Evolutionary conservation across 1,140 invertebrate genomes (phyloP), one percentile per base, ranked within the genome.

Genomic region (Drosophila kurseongensis): DNA sequence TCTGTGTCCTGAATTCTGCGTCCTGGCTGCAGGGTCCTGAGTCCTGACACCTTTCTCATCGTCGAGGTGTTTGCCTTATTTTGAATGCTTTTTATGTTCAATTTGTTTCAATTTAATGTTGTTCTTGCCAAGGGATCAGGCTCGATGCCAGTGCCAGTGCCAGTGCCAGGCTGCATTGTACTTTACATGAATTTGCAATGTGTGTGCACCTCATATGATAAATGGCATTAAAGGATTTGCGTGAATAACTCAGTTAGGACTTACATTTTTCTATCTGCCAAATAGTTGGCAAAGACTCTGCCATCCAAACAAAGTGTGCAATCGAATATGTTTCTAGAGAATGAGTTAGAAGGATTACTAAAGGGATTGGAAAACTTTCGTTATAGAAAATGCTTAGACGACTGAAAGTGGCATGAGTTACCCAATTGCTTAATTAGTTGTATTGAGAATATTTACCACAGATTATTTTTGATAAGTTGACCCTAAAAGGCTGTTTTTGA

Each of bases 61-160:
- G 66, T 61, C 51, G 55, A 83, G 84, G 84, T 88, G 85, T 88
- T 88, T 88, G 84, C 80, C 76, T 89, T 88, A 88, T 90, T 88
- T 89, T 88, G 84, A 89, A 88, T 89, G 84, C 77, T 88, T 88
- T 88, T 88, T 88, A 88, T 88, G 84, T 88, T 88, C 84, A 88
- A 88, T 88, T 88, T 88, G 84, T 88, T 88, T 88, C 84, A 89
- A 88, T 88, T 88, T 88, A 88, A 89, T 88, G 80, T 88, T 89
- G 85, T 88, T 88, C 80, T 88, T 71, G 65, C 66, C 65, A 66
- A 80, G 79, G 86, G 83, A 88, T 88, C 83, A 89, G 76, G 66
- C 72, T 61, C 40, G 36, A 29, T 40, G 32, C 56, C 66, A 68
- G 62, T 16, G 50, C 56, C 66, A 68, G 62, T 16, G 50, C 56